A percentile compares a stretch with the other conserved stretches of the same genome.
Evolutionary conservation across 1,140 invertebrate genomes (phyloP).

Genomic region (Solen grandis): DNA sequence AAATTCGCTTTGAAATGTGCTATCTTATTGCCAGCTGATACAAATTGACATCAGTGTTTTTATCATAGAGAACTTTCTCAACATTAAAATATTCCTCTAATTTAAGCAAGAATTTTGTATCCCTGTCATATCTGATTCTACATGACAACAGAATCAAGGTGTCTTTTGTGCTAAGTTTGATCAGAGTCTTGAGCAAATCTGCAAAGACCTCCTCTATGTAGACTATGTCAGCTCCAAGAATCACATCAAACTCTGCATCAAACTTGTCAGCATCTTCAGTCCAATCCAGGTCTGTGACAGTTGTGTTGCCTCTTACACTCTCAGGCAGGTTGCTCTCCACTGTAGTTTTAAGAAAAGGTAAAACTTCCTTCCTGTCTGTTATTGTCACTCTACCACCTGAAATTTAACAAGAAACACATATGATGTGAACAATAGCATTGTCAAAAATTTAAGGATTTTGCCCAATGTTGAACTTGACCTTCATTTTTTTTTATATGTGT

Average conservation of each 20-base stretch:
- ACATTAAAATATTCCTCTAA: slow-evolving; percentile 69
- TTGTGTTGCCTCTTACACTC: slow-evolving; percentile 30
- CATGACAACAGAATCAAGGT: slow-evolving; percentile 74
- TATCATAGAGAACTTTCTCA: slow-evolving; percentile 68
- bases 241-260: slow-evolving; percentile 69
- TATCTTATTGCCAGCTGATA: slow-evolving; percentile 58
- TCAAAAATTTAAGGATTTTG: no score
- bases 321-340: slow-evolving; percentile 64
- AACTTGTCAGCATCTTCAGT: slow-evolving; percentile 62
- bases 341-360: slow-evolving; percentile 63
- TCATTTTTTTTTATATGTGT: no score
- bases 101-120: slow-evolving; percentile 71
- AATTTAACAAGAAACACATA: no score
- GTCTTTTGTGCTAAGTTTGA: slow-evolving; percentile 63
- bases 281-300: slow-evolving; percentile 73
- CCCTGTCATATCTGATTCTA: slow-evolving; percentile 77
- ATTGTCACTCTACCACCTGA: slow-evolving; percentile 72
- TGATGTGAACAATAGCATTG: no score
- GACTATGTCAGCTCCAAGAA: slow-evolving; percentile 79
- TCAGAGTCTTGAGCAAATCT: slow-evolving; percentile 73
- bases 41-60: slow-evolving; percentile 70
- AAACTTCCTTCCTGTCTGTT: slow-evolving; percentile 73
- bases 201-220: slow-evolving; percentile 79
- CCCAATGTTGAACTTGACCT: no score
- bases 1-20: no score